Evolutionary conservation across 2,797 vertebrate genomes (phyloP), one percentile per base, ranked within the genome.

Genomic region (Ataeniobius toweri): DNA sequence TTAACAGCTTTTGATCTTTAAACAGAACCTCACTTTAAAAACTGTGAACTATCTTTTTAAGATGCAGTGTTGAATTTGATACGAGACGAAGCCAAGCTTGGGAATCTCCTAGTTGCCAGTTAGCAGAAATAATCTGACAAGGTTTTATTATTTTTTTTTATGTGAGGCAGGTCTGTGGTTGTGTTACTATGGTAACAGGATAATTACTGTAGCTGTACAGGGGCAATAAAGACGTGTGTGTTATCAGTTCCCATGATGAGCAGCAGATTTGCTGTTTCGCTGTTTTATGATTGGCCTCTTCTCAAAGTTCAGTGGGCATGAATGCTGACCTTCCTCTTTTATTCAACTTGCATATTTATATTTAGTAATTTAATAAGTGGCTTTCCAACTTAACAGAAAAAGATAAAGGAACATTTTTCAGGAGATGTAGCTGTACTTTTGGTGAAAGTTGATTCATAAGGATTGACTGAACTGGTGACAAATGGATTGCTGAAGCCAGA

Each of bases 171-270:
- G 26, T 65, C 6, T 81, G 18, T 75, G 77, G 22, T 71, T 82
- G 36, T 69, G 84, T 88, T 87, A 16, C 89, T 26, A 76, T 63
- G 31, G 85, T 1, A 84, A 89, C 83, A 0, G 18, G 8, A 36
- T 56, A 16, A 59, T 79, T n/a, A 67, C 63, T 10, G 77, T 71
- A 51, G 79, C 83, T 55, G 50, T 83, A 48, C 18, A 65, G 53
- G 28, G 4, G 74, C 58, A 73, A 71, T 85, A 85, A 87, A 85
- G 46, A 67, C 12, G 36, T 72, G 36, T 46, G 53, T 24, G 26
- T 83, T 85, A 85, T 89, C 84, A 69, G 65, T 72, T 78, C 44
- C 36, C 65, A 0, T 74, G 76, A 20, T 78, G 73, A 71, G 24
- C 39, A 68, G 46, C 7, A 1, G 36, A 24, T 16, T 18, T 36